Conservation (phyloP, 1,140 invertebrate genomes). For the Cepaea nemoralis region DNA sequence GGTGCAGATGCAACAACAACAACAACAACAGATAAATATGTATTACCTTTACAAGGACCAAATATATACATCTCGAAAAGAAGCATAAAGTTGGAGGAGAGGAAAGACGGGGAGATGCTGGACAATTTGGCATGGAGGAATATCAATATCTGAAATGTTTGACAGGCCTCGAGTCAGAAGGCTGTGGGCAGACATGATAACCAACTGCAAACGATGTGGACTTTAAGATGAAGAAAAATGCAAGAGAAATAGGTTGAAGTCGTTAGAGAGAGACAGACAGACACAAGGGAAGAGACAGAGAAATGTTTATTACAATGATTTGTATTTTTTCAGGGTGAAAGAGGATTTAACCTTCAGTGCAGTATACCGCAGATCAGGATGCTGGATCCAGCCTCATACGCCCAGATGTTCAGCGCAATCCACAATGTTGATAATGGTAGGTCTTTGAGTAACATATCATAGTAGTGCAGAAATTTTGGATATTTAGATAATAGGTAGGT, state of each 20-base stretch:
- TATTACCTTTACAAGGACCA: background rate
- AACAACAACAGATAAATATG: too few species aligned
- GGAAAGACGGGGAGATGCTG: too few species aligned
- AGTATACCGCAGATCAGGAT: conserved; percentile 19
- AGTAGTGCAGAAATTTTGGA: too few species aligned
- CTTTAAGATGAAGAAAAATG: too few species aligned
- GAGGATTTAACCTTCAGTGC: background rate
- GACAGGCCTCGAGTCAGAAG: too few species aligned
- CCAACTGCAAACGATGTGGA: too few species aligned
- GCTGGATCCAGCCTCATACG: background rate
- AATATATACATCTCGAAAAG: background rate
- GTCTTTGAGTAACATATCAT: too few species aligned
- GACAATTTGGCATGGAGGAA: too few species aligned
- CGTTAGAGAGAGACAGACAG: background rate
- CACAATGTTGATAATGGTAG: conserved; percentile 24
- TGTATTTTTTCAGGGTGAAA: conserved; percentile 4
- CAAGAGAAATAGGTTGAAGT: background rate
- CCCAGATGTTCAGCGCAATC: background rate
- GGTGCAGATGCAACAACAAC: too few species aligned
- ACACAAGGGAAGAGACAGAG: background rate
- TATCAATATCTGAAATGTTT: too few species aligned
- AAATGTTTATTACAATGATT: background rate
- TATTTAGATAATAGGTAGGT: too few species aligned
- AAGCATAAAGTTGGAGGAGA: background rate
- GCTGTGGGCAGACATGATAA: too few species aligned